Conservation (phyloP, 2,113 vertebrate species). For the Hippocampus barbouri region DNA sequence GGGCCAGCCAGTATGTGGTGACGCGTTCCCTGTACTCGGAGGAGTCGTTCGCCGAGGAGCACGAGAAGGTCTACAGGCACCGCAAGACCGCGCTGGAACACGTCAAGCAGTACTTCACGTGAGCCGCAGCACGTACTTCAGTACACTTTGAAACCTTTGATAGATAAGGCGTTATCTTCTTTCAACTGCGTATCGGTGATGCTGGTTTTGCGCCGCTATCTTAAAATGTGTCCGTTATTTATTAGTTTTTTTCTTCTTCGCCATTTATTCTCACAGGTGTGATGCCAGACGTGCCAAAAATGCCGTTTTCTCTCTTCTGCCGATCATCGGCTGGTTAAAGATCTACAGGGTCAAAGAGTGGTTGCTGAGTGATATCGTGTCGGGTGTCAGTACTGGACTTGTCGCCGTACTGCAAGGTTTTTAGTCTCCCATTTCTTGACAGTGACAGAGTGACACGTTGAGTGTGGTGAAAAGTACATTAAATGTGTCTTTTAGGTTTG, state of each 20-base stretch:
- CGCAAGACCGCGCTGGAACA: constrained; percentile 81
- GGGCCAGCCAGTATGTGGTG: constrained; percentile 80
- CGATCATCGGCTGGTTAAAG: constrained; percentile 83
- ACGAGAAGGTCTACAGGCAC: constrained; percentile 77
- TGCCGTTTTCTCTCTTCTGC: constrained; percentile 75
- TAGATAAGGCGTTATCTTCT: background rate
- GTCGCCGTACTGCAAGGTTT: constrained; percentile 95
- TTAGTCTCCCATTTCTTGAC: background rate
- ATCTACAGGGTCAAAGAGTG: constrained; percentile 83
- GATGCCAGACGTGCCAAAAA: constrained; percentile 78
- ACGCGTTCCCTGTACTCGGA: constrained; percentile 84
- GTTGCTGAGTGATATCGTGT: constrained; percentile 86
- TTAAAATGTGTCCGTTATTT: background rate
- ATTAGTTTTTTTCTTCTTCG: too few species aligned
- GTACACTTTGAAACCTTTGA: background rate
- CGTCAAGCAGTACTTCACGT: constrained; percentile 78
- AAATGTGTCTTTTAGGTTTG: constrained; percentile 72
- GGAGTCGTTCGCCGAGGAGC: constrained; percentile 75
- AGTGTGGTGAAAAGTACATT: background rate
- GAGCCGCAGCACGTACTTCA: constrained; percentile 52
- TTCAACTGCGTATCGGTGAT: too few species aligned
- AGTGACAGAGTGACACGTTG: too few species aligned
- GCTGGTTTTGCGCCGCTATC: background rate
- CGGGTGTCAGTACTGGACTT: constrained; percentile 89
- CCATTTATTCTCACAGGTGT: constrained; percentile 69